Percentiles rank a stretch among this genome's conserved stretches.
Conservation (phyloP, 2,113 vertebrate species). For the Carassius auratus region DNA sequence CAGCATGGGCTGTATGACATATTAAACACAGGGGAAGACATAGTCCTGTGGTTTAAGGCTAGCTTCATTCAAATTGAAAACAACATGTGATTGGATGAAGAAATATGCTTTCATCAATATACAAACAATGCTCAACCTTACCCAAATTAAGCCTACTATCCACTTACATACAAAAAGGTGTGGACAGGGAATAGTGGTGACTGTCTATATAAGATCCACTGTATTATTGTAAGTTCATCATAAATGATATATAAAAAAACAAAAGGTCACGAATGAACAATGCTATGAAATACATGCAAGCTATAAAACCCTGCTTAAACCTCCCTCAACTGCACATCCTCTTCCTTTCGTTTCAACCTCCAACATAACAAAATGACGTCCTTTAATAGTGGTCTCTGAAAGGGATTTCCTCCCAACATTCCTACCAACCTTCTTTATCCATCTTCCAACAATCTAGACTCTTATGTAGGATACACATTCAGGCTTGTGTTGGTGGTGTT, state of each 20-base stretch:
- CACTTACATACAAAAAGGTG: conserved; percentile 7
- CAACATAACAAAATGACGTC: background rate
- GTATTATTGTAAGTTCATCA: conserved; percentile 2
- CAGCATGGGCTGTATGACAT: background rate
- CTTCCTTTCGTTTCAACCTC: conserved; percentile 29
- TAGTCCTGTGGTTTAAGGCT: conserved; percentile 33
- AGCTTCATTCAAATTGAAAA: conserved; percentile 6
- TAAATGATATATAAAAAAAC: conserved; percentile 2
- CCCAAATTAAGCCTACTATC: conserved; percentile 3
- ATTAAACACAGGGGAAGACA: background rate
- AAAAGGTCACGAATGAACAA: conserved; percentile 42
- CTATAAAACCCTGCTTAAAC: conserved; percentile 38
- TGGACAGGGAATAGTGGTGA: conserved; percentile 3
- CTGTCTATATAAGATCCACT: conserved; percentile 10
- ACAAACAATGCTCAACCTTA: background rate
- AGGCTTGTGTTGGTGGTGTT: background rate
- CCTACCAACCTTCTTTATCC: conserved; percentile 47
- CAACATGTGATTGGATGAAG: conserved; percentile 15
- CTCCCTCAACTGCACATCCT: conserved; percentile 55
- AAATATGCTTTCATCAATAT: conserved; percentile 6
- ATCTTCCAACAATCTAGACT: conserved; percentile 35
- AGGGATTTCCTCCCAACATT: background rate
- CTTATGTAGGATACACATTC: background rate
- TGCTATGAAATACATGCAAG: conserved; percentile 43
- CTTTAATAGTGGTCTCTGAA: conserved; percentile 14